Conservation (phyloP, 2,888 invertebrate species). For the Gonocerus acuteangulatus region DNA sequence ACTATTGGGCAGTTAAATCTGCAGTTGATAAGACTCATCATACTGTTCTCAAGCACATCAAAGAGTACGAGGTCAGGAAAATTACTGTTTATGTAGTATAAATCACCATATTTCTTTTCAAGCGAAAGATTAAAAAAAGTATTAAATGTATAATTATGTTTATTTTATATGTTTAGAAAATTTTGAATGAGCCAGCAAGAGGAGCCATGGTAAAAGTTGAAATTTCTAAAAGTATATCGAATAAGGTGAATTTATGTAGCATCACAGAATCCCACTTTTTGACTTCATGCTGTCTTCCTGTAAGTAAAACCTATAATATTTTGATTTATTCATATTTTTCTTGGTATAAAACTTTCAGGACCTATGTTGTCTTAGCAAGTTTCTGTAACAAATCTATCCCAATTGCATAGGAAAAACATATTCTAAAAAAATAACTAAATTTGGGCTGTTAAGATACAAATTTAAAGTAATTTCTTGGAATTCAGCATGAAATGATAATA, state of each 20-base stretch:
- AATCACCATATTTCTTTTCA: neutral
- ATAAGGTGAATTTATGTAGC: conserved; percentile 21
- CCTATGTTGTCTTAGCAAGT: no score
- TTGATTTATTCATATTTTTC: no score
- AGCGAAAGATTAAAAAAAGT: neutral
- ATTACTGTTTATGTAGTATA: neutral
- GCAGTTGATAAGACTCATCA: conserved; percentile 82
- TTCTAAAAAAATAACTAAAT: no score
- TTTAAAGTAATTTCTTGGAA: no score
- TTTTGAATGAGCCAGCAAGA: conserved; percentile 49
- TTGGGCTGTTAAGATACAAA: no score
- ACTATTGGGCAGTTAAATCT: conserved; percentile 86
- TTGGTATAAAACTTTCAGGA: no score
- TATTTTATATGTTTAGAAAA: conserved; percentile 45
- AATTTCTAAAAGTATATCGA: neutral
- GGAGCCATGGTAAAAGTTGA: conserved; percentile 49
- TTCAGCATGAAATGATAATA: no score
- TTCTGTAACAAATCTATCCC: no score
- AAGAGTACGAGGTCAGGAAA: conserved; percentile 66
- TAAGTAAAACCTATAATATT: no score
- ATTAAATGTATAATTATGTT: neutral
- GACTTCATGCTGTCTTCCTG: conserved; percentile 22
- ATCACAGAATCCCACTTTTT: conserved; percentile 13
- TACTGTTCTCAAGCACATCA: conserved; percentile 75
- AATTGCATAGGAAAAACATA: no score